Evolutionary conservation across 1,140 invertebrate species (phyloP).

Genomic region (Trichoplusia ni): DNA sequence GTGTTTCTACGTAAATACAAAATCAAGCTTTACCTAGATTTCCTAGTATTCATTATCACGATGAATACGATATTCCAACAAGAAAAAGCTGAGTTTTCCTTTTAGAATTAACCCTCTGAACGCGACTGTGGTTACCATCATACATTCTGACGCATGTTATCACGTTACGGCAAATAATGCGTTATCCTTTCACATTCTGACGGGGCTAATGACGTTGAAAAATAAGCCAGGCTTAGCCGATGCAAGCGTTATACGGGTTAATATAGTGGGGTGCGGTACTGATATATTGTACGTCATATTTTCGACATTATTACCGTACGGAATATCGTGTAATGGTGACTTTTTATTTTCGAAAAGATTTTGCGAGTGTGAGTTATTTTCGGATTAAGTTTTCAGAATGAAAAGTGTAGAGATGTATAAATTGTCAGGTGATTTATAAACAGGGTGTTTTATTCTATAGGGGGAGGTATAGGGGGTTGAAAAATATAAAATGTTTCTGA

Average conservation of each 20-base stretch:
- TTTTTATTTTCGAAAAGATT: slow-evolving; percentile 22
- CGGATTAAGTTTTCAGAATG: not conserved
- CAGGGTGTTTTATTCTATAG: not conserved
- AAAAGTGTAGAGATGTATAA: slow-evolving; percentile 1
- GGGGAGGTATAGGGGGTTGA: too few species aligned
- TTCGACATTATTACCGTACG: slow-evolving; percentile 38
- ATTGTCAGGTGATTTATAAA: not conserved
- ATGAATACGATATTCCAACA: not conserved
- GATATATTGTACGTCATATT: slow-evolving; percentile 63
- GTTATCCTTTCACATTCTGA: slow-evolving; percentile 72
- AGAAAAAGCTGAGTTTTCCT: slow-evolving; percentile 13
- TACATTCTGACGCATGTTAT: slow-evolving; percentile 47
- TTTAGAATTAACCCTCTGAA: slow-evolving; percentile 13
- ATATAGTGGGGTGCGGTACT: slow-evolving; percentile 51
- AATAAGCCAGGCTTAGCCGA: slow-evolving; percentile 68
- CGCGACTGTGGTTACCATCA: slow-evolving; percentile 36
- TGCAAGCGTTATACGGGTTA: slow-evolving; percentile 47
- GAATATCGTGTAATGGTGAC: slow-evolving; percentile 26
- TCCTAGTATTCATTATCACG: not conserved
- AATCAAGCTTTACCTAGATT: not conserved
- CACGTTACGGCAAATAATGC: slow-evolving; percentile 68
- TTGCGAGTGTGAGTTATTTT: slow-evolving; percentile 1
- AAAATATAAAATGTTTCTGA: too few species aligned
- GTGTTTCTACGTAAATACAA: not conserved
- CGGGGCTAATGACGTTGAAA: slow-evolving; percentile 75